Percentiles rank a stretch among this genome's conserved stretches.
Evolutionary conservation across 2,888 invertebrate species (phyloP).

Genomic region (Troilus luridus): DNA sequence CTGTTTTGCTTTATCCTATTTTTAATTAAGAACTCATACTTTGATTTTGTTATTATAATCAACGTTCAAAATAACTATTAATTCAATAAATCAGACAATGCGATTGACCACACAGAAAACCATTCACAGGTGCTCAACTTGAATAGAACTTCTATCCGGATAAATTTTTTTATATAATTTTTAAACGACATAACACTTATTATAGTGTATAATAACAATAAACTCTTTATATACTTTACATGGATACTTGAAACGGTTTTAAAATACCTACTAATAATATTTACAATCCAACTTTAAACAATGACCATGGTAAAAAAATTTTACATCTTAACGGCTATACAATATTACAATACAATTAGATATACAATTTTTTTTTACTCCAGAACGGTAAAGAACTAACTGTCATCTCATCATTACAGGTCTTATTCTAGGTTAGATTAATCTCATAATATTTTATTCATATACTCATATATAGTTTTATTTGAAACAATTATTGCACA

Average conservation of each 20-base stretch:
- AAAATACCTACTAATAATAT: neutral
- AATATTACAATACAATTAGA: conserved; percentile 32
- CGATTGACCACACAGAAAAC: neutral
- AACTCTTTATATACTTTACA: neutral
- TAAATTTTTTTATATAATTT: conserved; percentile 10
- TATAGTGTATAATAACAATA: neutral
- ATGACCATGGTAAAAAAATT: neutral
- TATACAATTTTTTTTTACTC: neutral
- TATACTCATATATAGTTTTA: neutral
- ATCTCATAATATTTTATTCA: neutral
- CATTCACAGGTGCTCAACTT: neutral
- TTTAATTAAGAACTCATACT: too few relatives aligned
- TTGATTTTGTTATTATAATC: neutral
- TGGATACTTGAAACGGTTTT: neutral
- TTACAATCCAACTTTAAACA: neutral
- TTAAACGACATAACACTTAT: conserved; percentile 10
- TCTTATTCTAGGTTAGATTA: conserved; percentile 17
- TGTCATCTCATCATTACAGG: neutral
- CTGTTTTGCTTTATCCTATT: too few relatives aligned
- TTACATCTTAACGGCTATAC: neutral
- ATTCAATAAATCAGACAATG: neutral
- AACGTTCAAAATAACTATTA: neutral
- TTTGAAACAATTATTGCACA: conserved; percentile 41
- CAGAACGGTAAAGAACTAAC: neutral
- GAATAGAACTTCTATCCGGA: neutral